phyloP scores from a whole-genome alignment of 2,113 vertebrate species.

The Poeciliopsis turrubarensis region DNA sequence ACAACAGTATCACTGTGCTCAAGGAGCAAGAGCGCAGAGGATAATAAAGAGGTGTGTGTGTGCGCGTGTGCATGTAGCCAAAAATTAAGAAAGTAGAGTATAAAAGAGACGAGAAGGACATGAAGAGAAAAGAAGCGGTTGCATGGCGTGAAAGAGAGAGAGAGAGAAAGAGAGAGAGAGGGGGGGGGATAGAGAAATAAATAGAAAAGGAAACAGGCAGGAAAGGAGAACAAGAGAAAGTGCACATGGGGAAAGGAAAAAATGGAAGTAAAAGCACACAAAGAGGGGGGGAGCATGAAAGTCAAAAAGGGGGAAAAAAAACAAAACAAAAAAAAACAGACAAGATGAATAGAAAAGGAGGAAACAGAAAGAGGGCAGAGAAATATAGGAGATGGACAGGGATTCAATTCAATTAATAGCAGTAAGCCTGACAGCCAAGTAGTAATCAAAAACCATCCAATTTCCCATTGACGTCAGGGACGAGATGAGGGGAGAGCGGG shows the following conservation, averaged over 20 bases:
- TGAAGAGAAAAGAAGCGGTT: constrained; percentile 25
- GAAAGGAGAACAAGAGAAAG: constrained; percentile 17
- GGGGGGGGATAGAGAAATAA: constrained; percentile 10
- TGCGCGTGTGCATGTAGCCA: neutral
- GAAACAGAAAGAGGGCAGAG: constrained; percentile 24
- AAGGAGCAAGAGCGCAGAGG: constrained; percentile 40
- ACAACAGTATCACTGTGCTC: constrained; percentile 76
- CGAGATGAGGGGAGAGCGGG: constrained; percentile 22
- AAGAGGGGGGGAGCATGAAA: neutral
- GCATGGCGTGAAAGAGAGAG: neutral
- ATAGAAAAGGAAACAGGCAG: neutral
- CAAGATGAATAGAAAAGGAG: constrained; percentile 1
- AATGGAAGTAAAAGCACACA: neutral
- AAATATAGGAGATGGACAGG: constrained; percentile 51
- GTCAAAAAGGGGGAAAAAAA: neutral
- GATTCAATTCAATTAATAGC: constrained; percentile 73
- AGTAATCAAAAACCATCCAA: constrained; percentile 68
- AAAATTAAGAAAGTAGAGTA: neutral
- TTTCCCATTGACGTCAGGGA: constrained; percentile 67
- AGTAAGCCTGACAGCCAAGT: constrained; percentile 67
- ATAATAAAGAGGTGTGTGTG: neutral
- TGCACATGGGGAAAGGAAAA: constrained; percentile 17
- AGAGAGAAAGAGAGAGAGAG: neutral
- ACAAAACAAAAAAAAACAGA: neutral
- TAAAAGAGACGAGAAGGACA: constrained; percentile 9